Percentiles rank a stretch among this genome's conserved stretches.
These are phyloP conservation scores for Anguilla anguilla DNA, from an alignment of 2,797 vertebrate genomes.

Conservation along the genomic window DNA sequence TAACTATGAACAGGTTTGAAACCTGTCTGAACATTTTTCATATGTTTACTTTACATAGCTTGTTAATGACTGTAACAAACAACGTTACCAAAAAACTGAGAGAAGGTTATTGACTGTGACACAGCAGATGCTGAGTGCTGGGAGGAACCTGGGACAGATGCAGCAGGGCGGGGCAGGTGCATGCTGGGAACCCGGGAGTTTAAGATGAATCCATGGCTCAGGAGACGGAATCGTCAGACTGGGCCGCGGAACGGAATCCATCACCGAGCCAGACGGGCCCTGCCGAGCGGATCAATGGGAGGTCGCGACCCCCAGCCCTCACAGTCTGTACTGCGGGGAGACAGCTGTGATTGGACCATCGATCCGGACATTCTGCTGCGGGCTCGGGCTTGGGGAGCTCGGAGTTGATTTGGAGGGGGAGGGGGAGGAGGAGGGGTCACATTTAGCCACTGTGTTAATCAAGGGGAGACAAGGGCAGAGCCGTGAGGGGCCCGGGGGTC, in stretches of 20 bases:
- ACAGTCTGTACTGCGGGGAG: conserved; percentile 38
- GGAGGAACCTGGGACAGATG: neutral
- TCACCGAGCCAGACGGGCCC: conserved; percentile 50
- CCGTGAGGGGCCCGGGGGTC: conserved; percentile 39
- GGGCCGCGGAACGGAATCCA: conserved; percentile 43
- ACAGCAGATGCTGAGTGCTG: neutral
- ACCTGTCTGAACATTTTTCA: neutral
- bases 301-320: conserved; percentile 50
- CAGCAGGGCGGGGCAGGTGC: neutral
- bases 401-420: conserved; percentile 15
- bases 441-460: conserved; percentile 49
- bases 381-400: conserved; percentile 6
- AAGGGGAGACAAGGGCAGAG: conserved; percentile 44
- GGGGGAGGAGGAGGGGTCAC: conserved; percentile 22
- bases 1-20: neutral
- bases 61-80: neutral
- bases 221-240: conserved; percentile 21
- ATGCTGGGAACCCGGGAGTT: conserved; percentile 12
- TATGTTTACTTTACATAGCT: neutral
- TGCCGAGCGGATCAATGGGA: conserved; percentile 54
- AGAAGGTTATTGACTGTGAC: conserved; percentile 16
- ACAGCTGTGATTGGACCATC: conserved; percentile 54
- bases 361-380: conserved; percentile 45
- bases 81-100: neutral
- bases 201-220: conserved; percentile 30